Evolutionary conservation across 2,888 invertebrate genomes (phyloP), one percentile per base, ranked within the genome.

Genomic region (Agriotes lineatus): DNA sequence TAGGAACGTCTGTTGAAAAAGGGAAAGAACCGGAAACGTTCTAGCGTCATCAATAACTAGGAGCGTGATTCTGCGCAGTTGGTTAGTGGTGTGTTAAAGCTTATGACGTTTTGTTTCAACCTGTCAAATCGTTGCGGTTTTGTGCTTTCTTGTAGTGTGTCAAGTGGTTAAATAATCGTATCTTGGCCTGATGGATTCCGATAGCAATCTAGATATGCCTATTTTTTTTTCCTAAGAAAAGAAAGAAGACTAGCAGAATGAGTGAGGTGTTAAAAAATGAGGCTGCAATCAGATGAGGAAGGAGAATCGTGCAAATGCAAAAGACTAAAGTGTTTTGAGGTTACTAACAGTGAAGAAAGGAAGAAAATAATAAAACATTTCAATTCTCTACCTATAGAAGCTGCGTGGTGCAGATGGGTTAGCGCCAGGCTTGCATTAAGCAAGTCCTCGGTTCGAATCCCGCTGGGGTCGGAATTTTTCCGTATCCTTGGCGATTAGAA

Each of bases 251-350:
- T 0, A 10, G 52, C 3, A 37, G 56, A 19, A 37, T 39, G 19
- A 10, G 19, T 9, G 37, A 56, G 10, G 37, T 56, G 2, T 19
- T 56, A 39, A 56, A 56, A 58, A 58, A 35, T 58, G 4, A 20
- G 10, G 14, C 25, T 58, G 3, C 9, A n/a, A 3, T 22, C 25
- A 0, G 18, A 58, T 35, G 48, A 65, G 16, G 6, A 14, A n/a
- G 35, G 58, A 4, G 14, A 44, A 20, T 33, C 57, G 6, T 65
- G 58, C 22, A 42, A 57, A 22, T 64, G 64, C 19, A 57, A 44
- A 12, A 6, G 30, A 6, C 18, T 57, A 7, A 57, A 50, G 19
- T 45, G 60, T 35, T 61, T 61, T 50, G 12, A 50, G 19, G 35
- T 14, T 20, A 37, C 37, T 14, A 35, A 14, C 12, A 14, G 37